Base-by-base conservation (phyloP, 2,113 vertebrate genomes). In the Hemibates koningsi region DNA sequence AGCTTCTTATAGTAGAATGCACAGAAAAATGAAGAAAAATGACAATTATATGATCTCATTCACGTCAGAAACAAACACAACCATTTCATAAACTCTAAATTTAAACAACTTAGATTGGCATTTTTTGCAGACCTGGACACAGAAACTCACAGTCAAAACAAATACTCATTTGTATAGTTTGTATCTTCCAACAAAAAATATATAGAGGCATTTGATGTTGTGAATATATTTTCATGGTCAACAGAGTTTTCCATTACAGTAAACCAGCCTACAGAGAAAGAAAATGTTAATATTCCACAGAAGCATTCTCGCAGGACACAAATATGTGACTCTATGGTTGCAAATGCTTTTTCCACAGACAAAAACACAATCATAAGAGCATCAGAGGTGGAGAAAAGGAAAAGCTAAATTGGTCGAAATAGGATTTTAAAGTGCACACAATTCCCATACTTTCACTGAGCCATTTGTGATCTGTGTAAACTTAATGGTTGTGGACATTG, bases 401-500 rank as follows among this genome's bases (percentile, higher is more conserved):
- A 81, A 87, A 80, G 78, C 56, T 80, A 93, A 85, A 93, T 91
- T 91, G 82, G 83, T 81, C 68, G 1, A 88, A 88, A 92, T 90
- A 82, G 54, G 81, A 82, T 86, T 91, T 92, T 90, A 86, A 94
- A 93, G 91, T 91, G 86, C 84, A 88, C 82, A 90, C 85, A 80
- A 90, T 82, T 80, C 86, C 84, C 82, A 82, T 83, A 83, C 53
- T 89, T 91, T 91, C 81, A 88, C 79, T 50, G 29, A 81, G 79
- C 73, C 90, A 83, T 91, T 93, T 91, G 86, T 89, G 92, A 94
- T 82, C 45, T 86, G 88, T 94, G 84, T 85, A 87, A 85, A 89
- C 73, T 80, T 93, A 88, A 94, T 92, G 84, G 71, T 43, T 90
- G 84, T 73, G 86, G 90, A 91, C 94, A 92, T 9, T 83, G 80